A percentile compares a stretch with the other conserved stretches of the same genome.
phyloP scores from a whole-genome alignment of 2,113 vertebrate genomes.

The Ciconia maguari region DNA sequence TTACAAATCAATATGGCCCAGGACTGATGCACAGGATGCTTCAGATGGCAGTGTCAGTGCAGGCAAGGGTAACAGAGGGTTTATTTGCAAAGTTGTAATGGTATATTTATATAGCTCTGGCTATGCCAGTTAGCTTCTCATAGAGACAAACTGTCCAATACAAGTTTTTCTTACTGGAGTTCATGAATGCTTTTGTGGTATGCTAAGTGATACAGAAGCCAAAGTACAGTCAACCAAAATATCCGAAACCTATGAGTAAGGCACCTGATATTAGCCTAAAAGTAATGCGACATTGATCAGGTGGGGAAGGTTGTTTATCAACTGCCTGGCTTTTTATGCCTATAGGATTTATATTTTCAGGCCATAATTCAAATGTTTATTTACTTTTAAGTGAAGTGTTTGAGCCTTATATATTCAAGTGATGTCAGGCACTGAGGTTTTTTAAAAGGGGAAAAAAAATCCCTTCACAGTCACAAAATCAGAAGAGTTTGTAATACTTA shows the following conservation, averaged over 20 bases:
- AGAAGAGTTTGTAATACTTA: neutral
- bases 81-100: neutral
- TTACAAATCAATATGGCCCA: neutral
- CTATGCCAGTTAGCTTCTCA: neutral
- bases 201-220: neutral
- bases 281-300: neutral
- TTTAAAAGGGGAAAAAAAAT: neutral
- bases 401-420: neutral
- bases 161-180: neutral
- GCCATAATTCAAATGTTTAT: neutral
- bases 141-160: neutral
- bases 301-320: neutral
- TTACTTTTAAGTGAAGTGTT: neutral
- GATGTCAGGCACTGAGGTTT: neutral
- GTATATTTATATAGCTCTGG: neutral
- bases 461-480: neutral
- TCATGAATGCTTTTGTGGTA: fast-evolving
- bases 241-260: neutral
- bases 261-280: neutral
- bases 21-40: fast-evolving
- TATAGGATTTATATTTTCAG: neutral
- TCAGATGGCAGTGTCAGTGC: fast-evolving
- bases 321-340: neutral
- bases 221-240: neutral
- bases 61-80: too few species aligned